Evolutionary conservation across 2,113 vertebrate species (phyloP).

Genomic region (Eubucco bourcierii): DNA sequence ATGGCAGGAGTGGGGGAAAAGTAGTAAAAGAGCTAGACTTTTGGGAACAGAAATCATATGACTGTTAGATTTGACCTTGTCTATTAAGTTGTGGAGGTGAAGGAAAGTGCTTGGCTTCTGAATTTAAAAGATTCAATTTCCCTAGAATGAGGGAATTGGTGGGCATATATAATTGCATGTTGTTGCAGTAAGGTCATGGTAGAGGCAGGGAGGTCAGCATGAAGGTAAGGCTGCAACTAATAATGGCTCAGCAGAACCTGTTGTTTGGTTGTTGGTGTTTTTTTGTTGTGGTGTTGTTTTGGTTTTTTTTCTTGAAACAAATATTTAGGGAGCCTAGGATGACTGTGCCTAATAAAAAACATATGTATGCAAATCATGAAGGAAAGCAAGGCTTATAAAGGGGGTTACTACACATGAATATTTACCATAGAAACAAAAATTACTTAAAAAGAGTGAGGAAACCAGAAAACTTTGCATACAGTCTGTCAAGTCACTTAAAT

Average conservation of each 20-base stretch:
- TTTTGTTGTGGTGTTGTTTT: no score
- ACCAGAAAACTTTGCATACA: not conserved
- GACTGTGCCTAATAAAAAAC: not conserved
- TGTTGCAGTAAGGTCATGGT: not conserved
- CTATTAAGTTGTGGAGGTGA: slow-evolving; percentile 19
- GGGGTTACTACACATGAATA: not conserved
- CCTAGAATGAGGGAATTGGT: slow-evolving; percentile 12
- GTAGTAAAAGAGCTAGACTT: not conserved
- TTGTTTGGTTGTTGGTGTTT: no score
- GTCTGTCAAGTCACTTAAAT: not conserved
- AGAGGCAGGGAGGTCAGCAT: not conserved
- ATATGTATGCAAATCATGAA: not conserved
- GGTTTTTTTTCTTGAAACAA: slow-evolving; percentile 9
- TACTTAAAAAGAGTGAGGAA: not conserved
- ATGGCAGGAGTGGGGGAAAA: not conserved
- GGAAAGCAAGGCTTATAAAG: not conserved
- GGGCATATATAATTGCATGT: slow-evolving; percentile 51
- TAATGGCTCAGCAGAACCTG: not conserved
- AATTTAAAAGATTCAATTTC: slow-evolving; percentile 46
- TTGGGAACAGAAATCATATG: not conserved
- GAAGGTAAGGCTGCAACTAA: not conserved
- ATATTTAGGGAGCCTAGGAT: slow-evolving; percentile 13
- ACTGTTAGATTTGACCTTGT: slow-evolving; percentile 27
- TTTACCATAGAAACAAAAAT: not conserved
- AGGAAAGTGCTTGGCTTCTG: slow-evolving; percentile 5